Conservation (phyloP, 2,113 vertebrate genomes). For the Melanocharis versteri region DNA sequence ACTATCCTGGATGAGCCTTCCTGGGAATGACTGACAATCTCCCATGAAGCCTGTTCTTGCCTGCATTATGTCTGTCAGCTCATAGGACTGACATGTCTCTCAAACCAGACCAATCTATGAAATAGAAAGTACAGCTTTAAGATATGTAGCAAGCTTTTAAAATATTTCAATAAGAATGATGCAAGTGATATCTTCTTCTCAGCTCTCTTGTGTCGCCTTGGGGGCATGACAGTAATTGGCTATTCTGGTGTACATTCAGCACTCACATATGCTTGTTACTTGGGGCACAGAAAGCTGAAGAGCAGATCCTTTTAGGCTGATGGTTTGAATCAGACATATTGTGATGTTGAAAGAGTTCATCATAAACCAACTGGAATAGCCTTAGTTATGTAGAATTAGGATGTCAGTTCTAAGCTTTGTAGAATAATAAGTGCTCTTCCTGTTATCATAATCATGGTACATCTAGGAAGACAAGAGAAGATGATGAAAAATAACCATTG, state of each 20-base stretch:
- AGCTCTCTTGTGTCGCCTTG: background rate
- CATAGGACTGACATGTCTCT: background rate
- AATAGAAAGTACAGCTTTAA: background rate
- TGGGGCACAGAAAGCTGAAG: background rate
- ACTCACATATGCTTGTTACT: background rate
- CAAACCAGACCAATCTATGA: background rate
- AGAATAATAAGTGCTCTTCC: slow-evolving; percentile 8
- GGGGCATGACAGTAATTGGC: background rate
- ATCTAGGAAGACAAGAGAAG: background rate
- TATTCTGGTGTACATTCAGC: background rate
- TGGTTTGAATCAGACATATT: slow-evolving; percentile 23
- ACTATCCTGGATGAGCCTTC: background rate
- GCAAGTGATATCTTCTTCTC: background rate
- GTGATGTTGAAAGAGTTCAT: slow-evolving; percentile 24
- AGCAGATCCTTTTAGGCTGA: background rate
- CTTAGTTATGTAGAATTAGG: slow-evolving; percentile 1
- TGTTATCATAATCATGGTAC: background rate
- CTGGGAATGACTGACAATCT: background rate
- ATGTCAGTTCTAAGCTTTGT: background rate
- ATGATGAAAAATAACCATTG: background rate
- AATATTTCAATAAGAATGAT: background rate
- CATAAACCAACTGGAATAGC: background rate
- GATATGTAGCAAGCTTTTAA: background rate
- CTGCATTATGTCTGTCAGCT: background rate
- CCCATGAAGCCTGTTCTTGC: background rate